Evolutionary conservation across 2,113 vertebrate genomes (phyloP).

Genomic region (Nothobranchius kuhntae): DNA sequence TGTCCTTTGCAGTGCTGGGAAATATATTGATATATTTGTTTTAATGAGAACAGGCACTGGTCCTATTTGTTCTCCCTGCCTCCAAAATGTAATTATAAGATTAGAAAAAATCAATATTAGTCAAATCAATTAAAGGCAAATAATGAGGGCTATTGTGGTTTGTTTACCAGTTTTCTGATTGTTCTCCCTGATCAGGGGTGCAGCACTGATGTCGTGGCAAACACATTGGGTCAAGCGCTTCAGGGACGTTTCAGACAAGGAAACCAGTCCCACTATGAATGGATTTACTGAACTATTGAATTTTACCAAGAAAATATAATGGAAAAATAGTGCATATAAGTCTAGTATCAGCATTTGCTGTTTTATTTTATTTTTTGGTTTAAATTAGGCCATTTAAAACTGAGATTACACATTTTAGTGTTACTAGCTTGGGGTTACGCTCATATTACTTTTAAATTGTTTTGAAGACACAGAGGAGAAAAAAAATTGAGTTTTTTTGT

Average conservation of each 20-base stretch:
- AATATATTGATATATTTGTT: not conserved
- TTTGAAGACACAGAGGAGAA: slow-evolving; percentile 27
- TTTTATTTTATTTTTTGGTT: not conserved
- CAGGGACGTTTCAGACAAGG: not conserved
- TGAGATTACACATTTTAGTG: slow-evolving; percentile 14
- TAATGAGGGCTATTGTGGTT: not conserved
- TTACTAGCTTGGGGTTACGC: slow-evolving; percentile 27
- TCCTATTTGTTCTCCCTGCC: not conserved
- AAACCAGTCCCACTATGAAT: not conserved
- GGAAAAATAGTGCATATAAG: not conserved
- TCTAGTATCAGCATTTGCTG: not conserved
- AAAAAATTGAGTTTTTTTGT: slow-evolving; percentile 51
- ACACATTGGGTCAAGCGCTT: slow-evolving; percentile 1
- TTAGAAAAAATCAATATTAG: slow-evolving; percentile 8
- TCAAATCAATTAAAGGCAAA: not conserved
- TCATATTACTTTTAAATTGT: slow-evolving; percentile 45
- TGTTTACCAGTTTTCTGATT: not conserved
- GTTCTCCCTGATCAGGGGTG: not conserved
- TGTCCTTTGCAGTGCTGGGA: no score
- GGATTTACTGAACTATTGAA: not conserved
- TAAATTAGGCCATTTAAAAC: slow-evolving; percentile 3
- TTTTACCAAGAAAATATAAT: not conserved
- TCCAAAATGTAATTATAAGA: slow-evolving; percentile 4
- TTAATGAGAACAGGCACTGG: slow-evolving; percentile 4
- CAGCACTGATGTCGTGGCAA: not conserved